Conservation (phyloP, 2,797 vertebrate genomes). For the Otus scops region DNA sequence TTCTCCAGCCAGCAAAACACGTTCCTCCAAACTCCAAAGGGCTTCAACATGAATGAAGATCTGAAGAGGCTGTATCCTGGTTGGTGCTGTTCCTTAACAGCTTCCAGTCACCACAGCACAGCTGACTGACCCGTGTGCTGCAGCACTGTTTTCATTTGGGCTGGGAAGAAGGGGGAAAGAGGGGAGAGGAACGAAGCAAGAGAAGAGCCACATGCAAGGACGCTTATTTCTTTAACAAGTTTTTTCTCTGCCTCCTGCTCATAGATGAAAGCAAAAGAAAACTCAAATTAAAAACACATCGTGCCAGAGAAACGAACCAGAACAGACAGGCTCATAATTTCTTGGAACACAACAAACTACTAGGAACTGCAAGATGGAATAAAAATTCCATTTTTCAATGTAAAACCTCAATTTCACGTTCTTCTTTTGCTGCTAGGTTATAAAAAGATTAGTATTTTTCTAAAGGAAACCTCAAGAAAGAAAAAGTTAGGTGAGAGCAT, state of each 20-base stretch:
- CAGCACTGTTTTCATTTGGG: neutral
- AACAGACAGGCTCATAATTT: neutral
- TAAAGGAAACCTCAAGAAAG: neutral
- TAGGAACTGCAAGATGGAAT: neutral
- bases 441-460: neutral
- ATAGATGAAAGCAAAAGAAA: neutral
- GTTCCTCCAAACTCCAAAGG: neutral
- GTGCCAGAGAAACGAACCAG: neutral
- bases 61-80: neutral
- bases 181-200: neutral
- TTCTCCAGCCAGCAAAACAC: neutral
- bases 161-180: neutral
- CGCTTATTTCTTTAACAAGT: neutral
- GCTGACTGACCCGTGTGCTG: accelerated
- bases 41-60: neutral
- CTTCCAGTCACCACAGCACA: neutral
- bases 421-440: neutral
- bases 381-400: neutral
- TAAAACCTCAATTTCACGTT: neutral
- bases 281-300: neutral
- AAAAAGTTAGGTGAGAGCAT: neutral
- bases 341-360: neutral
- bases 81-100: neutral
- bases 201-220: neutral
- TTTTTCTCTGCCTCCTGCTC: neutral